Evolutionary conservation across 2,113 vertebrate species (phyloP), one percentile per base, ranked within the genome.

Genomic region (Lampris incognitus): DNA sequence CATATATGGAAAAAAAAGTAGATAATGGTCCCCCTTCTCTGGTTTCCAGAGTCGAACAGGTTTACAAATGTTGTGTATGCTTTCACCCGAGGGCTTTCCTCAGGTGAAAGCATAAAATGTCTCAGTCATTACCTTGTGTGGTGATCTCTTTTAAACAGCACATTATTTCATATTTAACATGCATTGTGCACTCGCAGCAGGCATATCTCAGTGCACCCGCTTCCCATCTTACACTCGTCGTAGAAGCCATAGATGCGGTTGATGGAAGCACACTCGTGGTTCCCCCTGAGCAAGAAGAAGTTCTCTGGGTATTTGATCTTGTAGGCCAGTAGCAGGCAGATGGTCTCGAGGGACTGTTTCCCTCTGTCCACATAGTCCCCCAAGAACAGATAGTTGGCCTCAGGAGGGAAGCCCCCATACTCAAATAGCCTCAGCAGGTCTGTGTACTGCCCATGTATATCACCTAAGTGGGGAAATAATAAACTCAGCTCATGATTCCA

Each of bases 161-260:
- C 24, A 24, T 24, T 24, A 46, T 46, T 46, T 4, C 3, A 3
- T 4, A 46, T 46, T 46, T 7, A 46, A 41, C 37, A 1, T 56
- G 13, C 49, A 46, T 3, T 38, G 44, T 58, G 3, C 39, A 62
- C 3, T 44, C 42, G 67, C 38, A 38, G 10, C 50, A 11, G 42
- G 44, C 3, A 9, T 59, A 36, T 10, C 38, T 65, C 50, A 60
- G 48, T 24, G 44, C 1, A 24, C 37, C 9, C 2, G 37, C 60
- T 76, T 58, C 46, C 2, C 36, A 37, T 91, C 96, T 96, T 93
- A 98, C 97, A 98, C 92, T 98, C 97, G 56, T 98, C 96, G 66
- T 98, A 98, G 93, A 98, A 98, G 89, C 97, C 97, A 37, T 98
- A 98, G 91, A 98, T 98, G 87, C 97, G 96, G 85, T 98, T 98